Base-by-base conservation (phyloP, 2,797 vertebrate genomes). In the Xenops minutus region DNA sequence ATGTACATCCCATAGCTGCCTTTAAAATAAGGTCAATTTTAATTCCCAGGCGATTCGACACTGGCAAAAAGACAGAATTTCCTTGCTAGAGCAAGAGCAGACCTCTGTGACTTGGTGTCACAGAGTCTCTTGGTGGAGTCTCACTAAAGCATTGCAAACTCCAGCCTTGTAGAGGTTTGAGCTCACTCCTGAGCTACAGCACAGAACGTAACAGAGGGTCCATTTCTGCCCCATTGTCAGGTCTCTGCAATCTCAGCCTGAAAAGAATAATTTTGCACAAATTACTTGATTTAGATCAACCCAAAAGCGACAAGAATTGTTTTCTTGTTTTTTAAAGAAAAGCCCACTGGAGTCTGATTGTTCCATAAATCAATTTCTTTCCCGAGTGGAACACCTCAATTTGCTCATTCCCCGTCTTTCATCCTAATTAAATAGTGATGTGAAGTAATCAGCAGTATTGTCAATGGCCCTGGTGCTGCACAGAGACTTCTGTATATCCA, bases 381-480 rank as follows among this genome's bases (percentile, higher is more conserved):
- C 63, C 85, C 67, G 64, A 48, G 46, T 82, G 78, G 91, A 84
- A 91, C 89, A 84, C 44, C 88, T 68, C 54, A 37, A 27, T 24
- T 49, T 71, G 75, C 81, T 93, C 72, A 22, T 74, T 41, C 88
- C 4, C 7, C n/a, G 34, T 67, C 82, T 93, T 92, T 92, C 68
- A 88, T 52, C 64, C 89, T 91, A 95, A 96, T 96, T 97, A 97
- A 97, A 80, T 4, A 95, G 74, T 26, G 52, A 88, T 88, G 82
- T 52, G 78, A 87, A 92, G 68, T 77, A 95, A 95, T 97, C 91
- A 91, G 88, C 39, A 79, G 89, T 52, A 94, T 80, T 95, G 94
- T 93, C 81, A 77, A 20, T 34, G 39, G 85, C 56, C 24, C 75
- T 68, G 54, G 78, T 91, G 51, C 92, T 90, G 66, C 79, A 88